phyloP scores from a whole-genome alignment of 2,888 invertebrate species.

The Serrognathus titanus region DNA sequence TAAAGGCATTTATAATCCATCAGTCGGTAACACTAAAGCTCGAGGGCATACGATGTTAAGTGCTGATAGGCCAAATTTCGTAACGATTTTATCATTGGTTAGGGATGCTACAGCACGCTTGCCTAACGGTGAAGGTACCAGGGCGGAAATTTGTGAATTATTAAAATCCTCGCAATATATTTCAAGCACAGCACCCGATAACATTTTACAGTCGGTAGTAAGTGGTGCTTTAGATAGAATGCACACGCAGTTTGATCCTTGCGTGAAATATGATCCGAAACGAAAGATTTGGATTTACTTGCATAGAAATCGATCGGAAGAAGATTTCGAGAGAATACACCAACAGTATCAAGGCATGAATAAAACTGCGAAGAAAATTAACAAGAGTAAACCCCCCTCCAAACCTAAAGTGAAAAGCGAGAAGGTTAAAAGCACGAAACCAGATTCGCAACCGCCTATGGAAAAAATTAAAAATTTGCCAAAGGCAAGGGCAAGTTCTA shows the following conservation, averaged over 20 bases:
- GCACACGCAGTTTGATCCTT: conserved; percentile 87
- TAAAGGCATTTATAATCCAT: conserved; percentile 71
- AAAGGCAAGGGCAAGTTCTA: conserved; percentile 9
- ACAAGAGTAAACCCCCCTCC: conserved; percentile 38
- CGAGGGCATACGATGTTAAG: conserved; percentile 81
- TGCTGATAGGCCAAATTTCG: conserved; percentile 82
- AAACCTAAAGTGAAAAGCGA: conserved; percentile 51
- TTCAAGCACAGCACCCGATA: conserved; percentile 56
- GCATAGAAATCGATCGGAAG: conserved; percentile 63
- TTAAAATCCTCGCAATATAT: conserved; percentile 66
- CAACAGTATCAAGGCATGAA: conserved; percentile 63
- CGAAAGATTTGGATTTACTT: conserved; percentile 95
- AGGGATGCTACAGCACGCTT: conserved; percentile 89
- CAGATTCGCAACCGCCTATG: conserved; percentile 17
- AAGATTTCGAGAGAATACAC: conserved; percentile 64
- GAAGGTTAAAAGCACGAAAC: conserved; percentile 46
- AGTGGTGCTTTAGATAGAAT: conserved; percentile 88
- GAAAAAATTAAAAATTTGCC: conserved; percentile 32
- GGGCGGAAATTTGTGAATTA: conserved; percentile 86
- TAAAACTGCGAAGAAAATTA: conserved; percentile 53
- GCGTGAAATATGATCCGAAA: conserved; percentile 88
- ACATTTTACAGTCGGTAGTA: conserved; percentile 75
- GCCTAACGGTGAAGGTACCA: conserved; percentile 91
- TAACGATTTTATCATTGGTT: conserved; percentile 86
- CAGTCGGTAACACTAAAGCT: conserved; percentile 59